Evolutionary conservation across 2,113 vertebrate genomes (phyloP).

Genomic region (Nothoprocta pentlandii): DNA sequence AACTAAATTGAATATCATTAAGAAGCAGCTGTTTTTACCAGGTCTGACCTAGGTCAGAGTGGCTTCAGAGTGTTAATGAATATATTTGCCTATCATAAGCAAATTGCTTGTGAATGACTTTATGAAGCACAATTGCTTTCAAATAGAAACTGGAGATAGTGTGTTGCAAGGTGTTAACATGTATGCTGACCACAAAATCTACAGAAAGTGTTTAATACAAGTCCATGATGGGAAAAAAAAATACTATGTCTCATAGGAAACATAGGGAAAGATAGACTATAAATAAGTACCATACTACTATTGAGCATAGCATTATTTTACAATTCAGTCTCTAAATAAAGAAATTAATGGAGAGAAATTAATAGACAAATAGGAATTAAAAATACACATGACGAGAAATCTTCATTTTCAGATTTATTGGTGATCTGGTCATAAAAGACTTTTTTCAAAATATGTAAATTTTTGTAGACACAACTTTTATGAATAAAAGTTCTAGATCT

Average conservation of each 20-base stretch:
- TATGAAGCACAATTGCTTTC: constrained; percentile 15
- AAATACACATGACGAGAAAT: background rate
- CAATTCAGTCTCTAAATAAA: background rate
- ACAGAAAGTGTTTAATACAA: background rate
- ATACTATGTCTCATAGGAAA: background rate
- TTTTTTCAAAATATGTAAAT: background rate
- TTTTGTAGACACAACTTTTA: background rate
- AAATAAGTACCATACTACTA: background rate
- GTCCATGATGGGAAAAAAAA: background rate
- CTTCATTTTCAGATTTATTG: background rate
- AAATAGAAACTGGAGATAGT: background rate
- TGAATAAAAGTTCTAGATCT: background rate
- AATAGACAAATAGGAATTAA: background rate
- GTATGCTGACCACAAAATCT: background rate
- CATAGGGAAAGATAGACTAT: background rate
- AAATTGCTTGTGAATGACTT: constrained; percentile 45
- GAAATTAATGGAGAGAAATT: background rate
- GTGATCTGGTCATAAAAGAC: background rate
- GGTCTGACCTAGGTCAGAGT: background rate
- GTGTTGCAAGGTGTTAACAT: background rate
- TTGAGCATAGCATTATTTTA: background rate
- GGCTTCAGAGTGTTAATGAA: background rate
- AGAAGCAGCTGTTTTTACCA: constrained; percentile 39
- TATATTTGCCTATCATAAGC: background rate
- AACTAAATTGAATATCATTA: constrained; percentile 40